Conservation (phyloP, 2,888 invertebrate species). For the Autographa pulchrina region DNA sequence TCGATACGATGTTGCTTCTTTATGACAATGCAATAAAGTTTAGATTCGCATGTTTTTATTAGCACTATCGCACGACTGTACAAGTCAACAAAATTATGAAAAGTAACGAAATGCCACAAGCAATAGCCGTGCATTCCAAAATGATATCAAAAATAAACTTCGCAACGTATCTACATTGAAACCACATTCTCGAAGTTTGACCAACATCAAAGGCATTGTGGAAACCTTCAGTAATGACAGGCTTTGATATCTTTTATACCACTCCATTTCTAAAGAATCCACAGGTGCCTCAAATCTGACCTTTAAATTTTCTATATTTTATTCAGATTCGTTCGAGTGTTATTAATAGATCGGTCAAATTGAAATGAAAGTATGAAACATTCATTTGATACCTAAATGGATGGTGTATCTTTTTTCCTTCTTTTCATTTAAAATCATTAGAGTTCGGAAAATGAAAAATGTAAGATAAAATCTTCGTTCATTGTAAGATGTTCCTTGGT, state of each 20-base stretch:
- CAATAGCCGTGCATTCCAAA: not conserved
- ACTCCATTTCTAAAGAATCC: slow-evolving; percentile 48
- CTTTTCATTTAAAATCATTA: slow-evolving; percentile 87
- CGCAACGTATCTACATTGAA: slow-evolving; percentile 9
- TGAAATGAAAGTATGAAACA: slow-evolving; percentile 75
- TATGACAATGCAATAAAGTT: too few species aligned
- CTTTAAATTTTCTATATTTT: slow-evolving; percentile 62
- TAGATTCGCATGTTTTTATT: too few species aligned
- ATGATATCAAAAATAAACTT: not conserved
- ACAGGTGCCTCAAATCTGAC: slow-evolving; percentile 62
- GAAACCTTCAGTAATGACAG: slow-evolving; percentile 29
- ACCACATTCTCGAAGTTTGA: slow-evolving; percentile 34
- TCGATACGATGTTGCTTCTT: too few species aligned
- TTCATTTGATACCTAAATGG: slow-evolving; percentile 60
- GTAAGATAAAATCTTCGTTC: slow-evolving; percentile 77
- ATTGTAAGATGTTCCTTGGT: slow-evolving; percentile 65
- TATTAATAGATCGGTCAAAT: slow-evolving; percentile 74
- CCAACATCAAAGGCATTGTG: slow-evolving; percentile 53
- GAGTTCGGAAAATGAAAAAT: slow-evolving; percentile 81
- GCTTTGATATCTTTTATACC: slow-evolving; percentile 50
- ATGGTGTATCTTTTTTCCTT: slow-evolving; percentile 75
- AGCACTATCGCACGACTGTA: too few species aligned
- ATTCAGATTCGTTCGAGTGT: slow-evolving; percentile 69
- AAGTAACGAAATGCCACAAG: not conserved
- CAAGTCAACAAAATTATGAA: too few species aligned